Percentiles rank a stretch among this genome's conserved stretches.
phyloP scores from a whole-genome alignment of 2,797 vertebrate species.

The Prunella strophiata region DNA sequence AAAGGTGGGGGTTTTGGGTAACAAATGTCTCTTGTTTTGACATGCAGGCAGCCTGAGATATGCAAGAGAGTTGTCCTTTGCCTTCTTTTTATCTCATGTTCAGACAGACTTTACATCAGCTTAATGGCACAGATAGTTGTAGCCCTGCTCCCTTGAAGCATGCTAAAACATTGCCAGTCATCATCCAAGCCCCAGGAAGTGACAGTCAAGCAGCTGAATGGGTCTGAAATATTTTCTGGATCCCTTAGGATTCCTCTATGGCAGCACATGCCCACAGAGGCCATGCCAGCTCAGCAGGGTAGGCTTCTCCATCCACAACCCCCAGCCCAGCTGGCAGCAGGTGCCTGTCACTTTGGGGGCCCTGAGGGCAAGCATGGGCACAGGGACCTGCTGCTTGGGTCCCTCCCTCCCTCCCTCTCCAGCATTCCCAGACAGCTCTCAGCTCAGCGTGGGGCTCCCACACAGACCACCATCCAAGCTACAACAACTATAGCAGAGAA shows the following conservation, averaged over 20 bases:
- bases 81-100: not conserved
- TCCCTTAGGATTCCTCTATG: not conserved
- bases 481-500: not conserved
- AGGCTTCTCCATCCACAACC: not conserved
- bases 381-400: not conserved
- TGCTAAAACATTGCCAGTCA: not conserved
- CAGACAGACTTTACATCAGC: not conserved
- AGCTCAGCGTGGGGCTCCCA: not conserved
- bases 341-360: accelerated
- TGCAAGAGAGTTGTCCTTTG: not conserved
- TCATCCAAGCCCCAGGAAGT: not conserved
- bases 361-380: not conserved
- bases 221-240: not conserved
- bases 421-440: too few species aligned
- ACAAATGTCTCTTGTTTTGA: not conserved
- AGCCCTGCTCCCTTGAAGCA: not conserved
- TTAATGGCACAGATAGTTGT: not conserved
- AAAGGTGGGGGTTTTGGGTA: not conserved
- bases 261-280: not conserved
- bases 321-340: not conserved
- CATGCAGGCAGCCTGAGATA: not conserved
- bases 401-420: not conserved
- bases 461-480: not conserved
- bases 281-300: not conserved
- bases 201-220: not conserved